phyloP scores from a whole-genome alignment of 1,140 invertebrate genomes.

The Halotydeus destructor region DNA sequence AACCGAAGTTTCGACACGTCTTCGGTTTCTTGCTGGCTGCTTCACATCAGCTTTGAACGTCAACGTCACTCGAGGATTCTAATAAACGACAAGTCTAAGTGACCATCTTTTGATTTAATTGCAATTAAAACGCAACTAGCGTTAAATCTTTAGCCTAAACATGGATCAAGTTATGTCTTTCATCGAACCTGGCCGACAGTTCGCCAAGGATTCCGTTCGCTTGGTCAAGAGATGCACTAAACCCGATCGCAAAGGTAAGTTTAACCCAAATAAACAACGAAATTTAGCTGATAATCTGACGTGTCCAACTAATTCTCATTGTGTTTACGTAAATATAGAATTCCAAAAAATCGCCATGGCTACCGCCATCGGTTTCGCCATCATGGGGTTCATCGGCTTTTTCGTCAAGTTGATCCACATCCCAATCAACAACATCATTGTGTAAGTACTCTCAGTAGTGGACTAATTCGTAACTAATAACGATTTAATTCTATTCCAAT shows the following conservation, averaged over 20 bases:
- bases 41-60: background rate
- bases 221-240: slow-evolving; percentile 98
- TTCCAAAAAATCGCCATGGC: slow-evolving; percentile 99
- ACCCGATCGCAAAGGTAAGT: slow-evolving; percentile 85
- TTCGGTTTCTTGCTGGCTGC: too few relatives aligned
- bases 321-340: slow-evolving; percentile 42
- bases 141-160: background rate
- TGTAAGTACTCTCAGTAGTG: slow-evolving; percentile 27
- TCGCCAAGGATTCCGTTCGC: slow-evolving; percentile 83
- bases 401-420: slow-evolving; percentile 99
- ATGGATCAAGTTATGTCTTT: slow-evolving; percentile 97
- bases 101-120: background rate
- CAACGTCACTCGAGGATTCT: background rate
- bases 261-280: background rate
- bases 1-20: too few relatives aligned
- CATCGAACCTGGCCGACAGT: slow-evolving; percentile 80
- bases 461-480: background rate
- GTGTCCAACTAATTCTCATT: background rate
- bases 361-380: slow-evolving; percentile 97
- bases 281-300: background rate
- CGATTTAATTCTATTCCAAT: too few relatives aligned
- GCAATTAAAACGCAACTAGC: background rate
- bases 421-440: slow-evolving; percentile 99
- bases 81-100: background rate
- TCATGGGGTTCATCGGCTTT: slow-evolving; percentile 99